Conservation (phyloP, 2,888 invertebrate species). For the Dolichopus griseipennis region DNA sequence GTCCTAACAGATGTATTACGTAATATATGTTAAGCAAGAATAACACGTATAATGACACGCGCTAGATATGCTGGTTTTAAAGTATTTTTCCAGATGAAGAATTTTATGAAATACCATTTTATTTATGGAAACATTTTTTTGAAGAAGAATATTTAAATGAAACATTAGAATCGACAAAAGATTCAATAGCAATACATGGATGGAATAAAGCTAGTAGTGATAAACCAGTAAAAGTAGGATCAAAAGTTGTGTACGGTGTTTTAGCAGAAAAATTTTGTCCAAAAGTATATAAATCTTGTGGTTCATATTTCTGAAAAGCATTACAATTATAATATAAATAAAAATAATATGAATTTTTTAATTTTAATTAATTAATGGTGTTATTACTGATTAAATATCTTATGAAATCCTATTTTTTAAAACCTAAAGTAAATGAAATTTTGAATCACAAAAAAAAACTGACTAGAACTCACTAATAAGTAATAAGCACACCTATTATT, state of each 20-base stretch:
- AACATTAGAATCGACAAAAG: slow-evolving; percentile 28
- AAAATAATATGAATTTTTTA: too few relatives aligned
- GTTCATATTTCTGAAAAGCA: slow-evolving; percentile 31
- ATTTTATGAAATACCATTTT: slow-evolving; percentile 60
- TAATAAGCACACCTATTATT: too few relatives aligned
- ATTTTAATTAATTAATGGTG: too few relatives aligned
- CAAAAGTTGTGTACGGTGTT: slow-evolving; percentile 37
- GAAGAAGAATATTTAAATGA: slow-evolving; percentile 37
- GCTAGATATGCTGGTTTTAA: slow-evolving; percentile 53
- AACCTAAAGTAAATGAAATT: too few relatives aligned
- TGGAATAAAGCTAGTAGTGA: slow-evolving; percentile 38
- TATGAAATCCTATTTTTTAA: too few relatives aligned
- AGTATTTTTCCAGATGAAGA: slow-evolving; percentile 52
- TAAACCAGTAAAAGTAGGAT: slow-evolving; percentile 30
- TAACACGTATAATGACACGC: slow-evolving; percentile 47
- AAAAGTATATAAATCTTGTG: slow-evolving; percentile 33
- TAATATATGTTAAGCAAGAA: slow-evolving; percentile 48
- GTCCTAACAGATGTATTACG: slow-evolving; percentile 58
- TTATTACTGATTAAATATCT: too few relatives aligned
- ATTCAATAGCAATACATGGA: slow-evolving; percentile 35
- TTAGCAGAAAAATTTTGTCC: slow-evolving; percentile 39
- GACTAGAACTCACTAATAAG: too few relatives aligned
- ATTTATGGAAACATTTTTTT: slow-evolving; percentile 54
- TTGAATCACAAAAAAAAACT: too few relatives aligned
- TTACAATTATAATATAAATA: too few relatives aligned